Base-by-base conservation (phyloP, 2,888 invertebrate species). In the Baccha elongata region DNA sequence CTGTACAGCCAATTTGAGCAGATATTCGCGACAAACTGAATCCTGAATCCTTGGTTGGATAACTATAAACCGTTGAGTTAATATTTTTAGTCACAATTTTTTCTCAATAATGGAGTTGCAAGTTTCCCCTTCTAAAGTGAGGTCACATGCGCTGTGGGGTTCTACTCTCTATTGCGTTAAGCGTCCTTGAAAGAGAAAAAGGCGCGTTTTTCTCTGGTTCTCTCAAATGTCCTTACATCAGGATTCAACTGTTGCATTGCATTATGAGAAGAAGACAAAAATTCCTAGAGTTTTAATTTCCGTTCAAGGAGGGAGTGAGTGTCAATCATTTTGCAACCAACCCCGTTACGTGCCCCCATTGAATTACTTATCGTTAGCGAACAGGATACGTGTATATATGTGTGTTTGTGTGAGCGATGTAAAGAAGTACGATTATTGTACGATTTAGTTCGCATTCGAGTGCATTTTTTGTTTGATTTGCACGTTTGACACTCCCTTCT, bases 281-380 rank as follows among this genome's bases (percentile, higher is more conserved):
- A 83, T 83, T 83, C 83, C 83, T 64, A 42, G 72, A 83, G 83
- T 83, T 83, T 83, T 83, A 83, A 83, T 83, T 78, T 83, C 83
- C 78, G 83, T 60, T 78, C 55, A 55, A 68, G 44, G 55, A 26
- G 37, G 83, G 78, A 48, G 50, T 64, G 72, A 72, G 55, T 78
- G 83, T 83, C 83, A 83, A 83, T 83, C 78, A 78, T 68, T 83
- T 62, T 21, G 78, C 78, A 68, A 78, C 78, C 72, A 29, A 60
- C 26, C 42, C 37, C 21, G 19, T 19, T 11, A 44, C 80, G 67
- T 32, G 52, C 64, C 76, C 52, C 68, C 65, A 64, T 48, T 78
- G 72, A 72, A 67, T 62, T 42, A 72, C 78, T 83, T 83, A 83
- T 72, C 78, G 72, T 60, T 58, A 76, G 60, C 76, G 71, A 40